phyloP scores from a whole-genome alignment of 1,140 invertebrate genomes.

The Lerema accius region DNA sequence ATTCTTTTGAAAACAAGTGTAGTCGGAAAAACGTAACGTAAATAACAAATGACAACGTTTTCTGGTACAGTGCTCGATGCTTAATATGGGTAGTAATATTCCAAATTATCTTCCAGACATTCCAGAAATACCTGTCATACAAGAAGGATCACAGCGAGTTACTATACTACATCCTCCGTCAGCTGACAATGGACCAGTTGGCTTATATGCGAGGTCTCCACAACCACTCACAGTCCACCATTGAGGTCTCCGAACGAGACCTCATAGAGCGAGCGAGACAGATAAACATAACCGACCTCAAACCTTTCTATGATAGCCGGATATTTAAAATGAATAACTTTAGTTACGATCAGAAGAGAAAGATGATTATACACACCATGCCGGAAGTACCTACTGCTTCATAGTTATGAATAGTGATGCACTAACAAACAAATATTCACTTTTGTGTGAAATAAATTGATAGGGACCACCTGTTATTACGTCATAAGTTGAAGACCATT shows the following conservation, averaged over 20 bases:
- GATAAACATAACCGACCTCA: conserved; percentile 95
- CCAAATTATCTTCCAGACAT: conserved; percentile 86
- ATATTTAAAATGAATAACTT: conserved; percentile 97
- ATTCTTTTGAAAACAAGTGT: too few species aligned
- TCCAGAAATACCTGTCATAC: conserved; percentile 96
- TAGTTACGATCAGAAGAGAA: conserved; percentile 91
- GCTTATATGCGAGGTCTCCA: conserved; percentile 93
- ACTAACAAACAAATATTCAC: too few species aligned
- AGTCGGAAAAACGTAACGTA: too few species aligned
- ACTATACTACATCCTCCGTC: conserved; percentile 96
- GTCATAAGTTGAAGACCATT: too few species aligned
- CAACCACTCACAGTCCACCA: conserved; percentile 87
- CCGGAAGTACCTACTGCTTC: conserved; percentile 77
- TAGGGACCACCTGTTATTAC: too few species aligned
- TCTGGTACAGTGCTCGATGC: too few species aligned
- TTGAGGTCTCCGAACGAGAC: conserved; percentile 96
- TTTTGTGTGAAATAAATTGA: too few species aligned
- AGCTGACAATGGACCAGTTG: conserved; percentile 95
- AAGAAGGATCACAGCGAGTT: conserved; percentile 98
- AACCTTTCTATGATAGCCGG: conserved; percentile 95
- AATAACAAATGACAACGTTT: too few species aligned
- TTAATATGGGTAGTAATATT: too few species aligned
- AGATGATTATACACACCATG: conserved; percentile 93
- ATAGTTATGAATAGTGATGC: conserved; percentile 17
- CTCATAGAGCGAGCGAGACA: conserved; percentile 95